Base-by-base conservation (phyloP, 2,888 invertebrate genomes). In the Eumacrocentrus americanus region DNA sequence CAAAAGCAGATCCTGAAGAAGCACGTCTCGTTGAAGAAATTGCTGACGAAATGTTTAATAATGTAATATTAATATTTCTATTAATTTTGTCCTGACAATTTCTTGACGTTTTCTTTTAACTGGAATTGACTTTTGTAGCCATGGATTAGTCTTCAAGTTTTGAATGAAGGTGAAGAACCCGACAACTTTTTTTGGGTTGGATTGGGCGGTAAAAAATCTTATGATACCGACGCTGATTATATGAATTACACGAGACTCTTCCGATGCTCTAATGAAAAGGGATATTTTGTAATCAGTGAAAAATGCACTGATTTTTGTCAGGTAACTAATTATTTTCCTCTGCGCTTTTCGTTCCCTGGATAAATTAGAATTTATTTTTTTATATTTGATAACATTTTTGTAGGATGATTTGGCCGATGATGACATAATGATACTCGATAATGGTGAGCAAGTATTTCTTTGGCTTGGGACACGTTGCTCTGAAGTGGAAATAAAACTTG, bases 381-480 rank as follows among this genome's bases (percentile, higher is more conserved):
- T n/a, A 40, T 58, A 11, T 51, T 59, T 60, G 11, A 23, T 50
- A 50, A 5, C 9, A 35, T 53, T 60, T 61, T 44, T 50, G 25
- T 81, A 96, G 91, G 99, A 99, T 80, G 99, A 99, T 83, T 84
- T 99, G 70, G 98, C 98, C 1, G 98, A 99, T 82, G 98, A 99
- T 80, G 99, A 99, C 81, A 98, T 99, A 35, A 99, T 99, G 99
- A 95, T 99, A 69, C 84, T 99, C 69, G 99, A 99, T 82, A 98
- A 96, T 78, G 99, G 99, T 2, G 93, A 95, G 72, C 95, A 97
- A 82, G 95, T 99, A 58, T 99, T 96, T 83, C 85, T 99, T 55
- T 99, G 99, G 99, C 86, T 98, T 57, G 99, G 99, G 7, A 90
- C 95, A 58, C 91, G 92, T 71, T 96, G 98, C 76, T 96, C 96